Evolutionary conservation across 1,140 invertebrate genomes (phyloP).

Genomic region (Araneus ventricosus): DNA sequence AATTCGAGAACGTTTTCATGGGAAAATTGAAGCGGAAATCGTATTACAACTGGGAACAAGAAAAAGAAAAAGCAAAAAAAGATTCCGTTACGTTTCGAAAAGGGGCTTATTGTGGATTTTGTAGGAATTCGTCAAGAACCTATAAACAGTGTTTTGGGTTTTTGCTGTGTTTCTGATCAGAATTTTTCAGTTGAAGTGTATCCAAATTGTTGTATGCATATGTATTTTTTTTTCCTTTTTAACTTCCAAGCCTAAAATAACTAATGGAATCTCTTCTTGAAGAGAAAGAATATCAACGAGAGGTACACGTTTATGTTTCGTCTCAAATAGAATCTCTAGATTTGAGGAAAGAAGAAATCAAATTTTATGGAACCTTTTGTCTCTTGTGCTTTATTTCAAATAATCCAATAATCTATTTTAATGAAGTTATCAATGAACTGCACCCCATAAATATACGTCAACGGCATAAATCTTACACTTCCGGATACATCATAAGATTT

Average conservation of each 20-base stretch:
- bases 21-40: slow-evolving; percentile 37
- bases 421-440: too few relatives aligned
- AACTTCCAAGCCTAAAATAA: not conserved
- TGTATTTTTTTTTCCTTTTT: not conserved
- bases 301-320: too few relatives aligned
- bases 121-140: not conserved
- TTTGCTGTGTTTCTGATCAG: not conserved
- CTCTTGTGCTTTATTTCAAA: too few relatives aligned
- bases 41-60: not conserved
- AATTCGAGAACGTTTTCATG: slow-evolving; percentile 10
- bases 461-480: too few relatives aligned
- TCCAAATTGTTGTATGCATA: not conserved
- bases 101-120: not conserved
- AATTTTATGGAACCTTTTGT: too few relatives aligned
- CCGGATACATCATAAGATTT: too few relatives aligned
- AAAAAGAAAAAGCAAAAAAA: not conserved
- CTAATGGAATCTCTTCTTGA: not conserved
- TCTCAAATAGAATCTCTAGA: too few relatives aligned
- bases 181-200: not conserved
- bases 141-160: not conserved
- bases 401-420: too few relatives aligned
- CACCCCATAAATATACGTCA: too few relatives aligned
- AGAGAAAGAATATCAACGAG: too few relatives aligned
- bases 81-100: not conserved
- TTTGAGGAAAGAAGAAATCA: too few relatives aligned